Evolutionary conservation across 2,888 invertebrate species (phyloP), one percentile per base, ranked within the genome.

Genomic region (Athalia cordata): DNA sequence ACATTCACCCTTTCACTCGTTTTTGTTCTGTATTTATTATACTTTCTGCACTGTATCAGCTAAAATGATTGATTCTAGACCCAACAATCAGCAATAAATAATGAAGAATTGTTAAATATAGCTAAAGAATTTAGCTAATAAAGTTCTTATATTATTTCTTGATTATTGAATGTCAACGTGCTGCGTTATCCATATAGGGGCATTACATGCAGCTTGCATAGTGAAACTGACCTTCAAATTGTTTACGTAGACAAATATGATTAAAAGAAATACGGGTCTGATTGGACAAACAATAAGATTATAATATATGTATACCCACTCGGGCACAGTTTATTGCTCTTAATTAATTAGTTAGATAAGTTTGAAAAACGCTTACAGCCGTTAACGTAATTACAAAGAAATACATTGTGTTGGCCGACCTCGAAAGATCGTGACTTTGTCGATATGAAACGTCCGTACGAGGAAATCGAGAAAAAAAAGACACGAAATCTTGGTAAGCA

Each of bases 181-280:
- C 29, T 29, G 29, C 29, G 29, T 0, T 29, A 29, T 29, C 29
- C 29, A 2, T 29, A 29, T 29, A 62, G 43, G 43, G 62, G 43
- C 43, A 62, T 62, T 29, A 15, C 15, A 61, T 29, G 5, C 5
- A 61, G 13, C 8, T 61, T 61, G 61, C 45, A 11, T 64, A 8
- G 45, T 64, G 64, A 45, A 43, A 64, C 64, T 47, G 64, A 45
- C 64, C 64, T 64, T 64, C 45, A 64, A 9, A n/a, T 45, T 64
- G 64, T 47, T 11, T 7, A 64, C 11, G 64, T 45, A 43, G 9
- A 43, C 3, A 45, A 64, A 64, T 45, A 64, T n/a, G n/a, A n/a
- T n/a, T 9, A 7, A 9, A 3, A 0, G 29, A 64, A 64, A 64
- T 64, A 29, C 29, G 29, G 29, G 29, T 29, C 29, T 29, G 1